A percentile compares a stretch with the other conserved stretches of the same genome.
These are phyloP conservation scores for Drosophila chauvacae DNA, from an alignment of 1,140 invertebrate genomes.

Conservation along the genomic window DNA sequence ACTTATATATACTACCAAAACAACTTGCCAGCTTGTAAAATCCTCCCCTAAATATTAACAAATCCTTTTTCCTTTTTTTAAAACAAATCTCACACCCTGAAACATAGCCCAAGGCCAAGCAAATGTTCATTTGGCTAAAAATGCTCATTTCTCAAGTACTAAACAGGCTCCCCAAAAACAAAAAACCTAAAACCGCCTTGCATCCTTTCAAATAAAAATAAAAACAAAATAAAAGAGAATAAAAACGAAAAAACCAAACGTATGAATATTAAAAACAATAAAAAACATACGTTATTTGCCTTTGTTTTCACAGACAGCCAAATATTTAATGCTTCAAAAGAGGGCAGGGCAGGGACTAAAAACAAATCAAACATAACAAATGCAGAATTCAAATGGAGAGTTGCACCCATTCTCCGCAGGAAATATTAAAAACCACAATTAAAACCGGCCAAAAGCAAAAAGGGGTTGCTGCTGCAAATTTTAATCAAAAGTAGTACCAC, in stretches of 20 bases:
- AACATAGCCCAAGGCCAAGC: constrained; percentile 60
- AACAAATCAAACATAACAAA: constrained; percentile 66
- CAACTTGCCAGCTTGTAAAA: background rate
- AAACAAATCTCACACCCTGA: background rate
- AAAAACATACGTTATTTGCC: constrained; percentile 75
- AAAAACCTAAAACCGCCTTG: constrained; percentile 13
- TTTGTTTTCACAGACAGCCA: constrained; percentile 62
- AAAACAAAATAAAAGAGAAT: constrained; percentile 3
- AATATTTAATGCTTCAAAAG: constrained; percentile 78
- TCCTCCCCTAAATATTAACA: background rate
- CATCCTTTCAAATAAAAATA: constrained; percentile 16
- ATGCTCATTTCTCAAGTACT: constrained; percentile 79
- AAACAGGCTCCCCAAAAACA: constrained; percentile 40
- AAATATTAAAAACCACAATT: constrained; percentile 82
- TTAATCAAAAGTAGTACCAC: constrained; percentile 81
- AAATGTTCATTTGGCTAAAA: constrained; percentile 78
- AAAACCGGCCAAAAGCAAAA: constrained; percentile 52
- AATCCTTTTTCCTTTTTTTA: no score
- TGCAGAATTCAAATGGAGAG: constrained; percentile 37
- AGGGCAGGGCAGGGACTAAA: background rate
- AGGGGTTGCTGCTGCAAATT: constrained; percentile 61
- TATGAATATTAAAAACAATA: constrained; percentile 78
- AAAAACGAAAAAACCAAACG: constrained; percentile 14
- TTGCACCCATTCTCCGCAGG: background rate
- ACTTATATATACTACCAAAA: no score